Evolutionary conservation across 2,113 vertebrate species (phyloP).

Genomic region (Paramisgurnus dabryanus): DNA sequence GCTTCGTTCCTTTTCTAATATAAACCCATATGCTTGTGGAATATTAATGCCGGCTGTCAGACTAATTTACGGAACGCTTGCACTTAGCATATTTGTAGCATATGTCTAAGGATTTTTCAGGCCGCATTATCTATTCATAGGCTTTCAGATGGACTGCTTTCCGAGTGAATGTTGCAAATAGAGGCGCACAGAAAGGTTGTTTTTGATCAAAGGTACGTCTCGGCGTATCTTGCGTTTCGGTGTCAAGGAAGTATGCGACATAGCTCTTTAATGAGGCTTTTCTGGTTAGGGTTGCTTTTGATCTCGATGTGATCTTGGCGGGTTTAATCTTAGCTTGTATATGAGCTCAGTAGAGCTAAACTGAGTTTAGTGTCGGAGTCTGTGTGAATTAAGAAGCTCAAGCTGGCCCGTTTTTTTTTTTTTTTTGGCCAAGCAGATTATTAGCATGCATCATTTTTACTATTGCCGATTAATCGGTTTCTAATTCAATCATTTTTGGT

Average conservation of each 20-base stretch:
- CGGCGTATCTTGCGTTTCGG: constrained; percentile 12
- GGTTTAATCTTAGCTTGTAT: constrained; percentile 49
- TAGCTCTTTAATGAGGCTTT: constrained; percentile 31
- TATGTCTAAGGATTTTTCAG: constrained; percentile 21
- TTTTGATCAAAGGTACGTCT: constrained; percentile 48
- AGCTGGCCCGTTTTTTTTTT: not conserved
- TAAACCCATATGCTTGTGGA: constrained; percentile 64
- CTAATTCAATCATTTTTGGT: no score
- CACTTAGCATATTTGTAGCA: constrained; percentile 61
- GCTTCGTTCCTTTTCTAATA: constrained; percentile 68
- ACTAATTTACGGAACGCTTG: constrained; percentile 60
- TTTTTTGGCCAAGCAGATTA: constrained; percentile 9
- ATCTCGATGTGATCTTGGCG: constrained; percentile 24
- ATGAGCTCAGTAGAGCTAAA: constrained; percentile 61
- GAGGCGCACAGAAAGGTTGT: constrained; percentile 30
- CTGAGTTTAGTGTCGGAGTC: constrained; percentile 59
- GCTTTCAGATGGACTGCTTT: constrained; percentile 42
- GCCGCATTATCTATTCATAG: constrained; percentile 38
- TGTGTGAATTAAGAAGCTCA: constrained; percentile 25
- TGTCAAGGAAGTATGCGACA: constrained; percentile 28
- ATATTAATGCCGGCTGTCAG: constrained; percentile 69
- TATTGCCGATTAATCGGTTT: no score
- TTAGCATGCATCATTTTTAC: not conserved
- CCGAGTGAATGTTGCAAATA: constrained; percentile 17
- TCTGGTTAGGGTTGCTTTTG: constrained; percentile 32